Evolutionary conservation across 2,797 vertebrate genomes (phyloP).

Genomic region (Lemur catta): DNA sequence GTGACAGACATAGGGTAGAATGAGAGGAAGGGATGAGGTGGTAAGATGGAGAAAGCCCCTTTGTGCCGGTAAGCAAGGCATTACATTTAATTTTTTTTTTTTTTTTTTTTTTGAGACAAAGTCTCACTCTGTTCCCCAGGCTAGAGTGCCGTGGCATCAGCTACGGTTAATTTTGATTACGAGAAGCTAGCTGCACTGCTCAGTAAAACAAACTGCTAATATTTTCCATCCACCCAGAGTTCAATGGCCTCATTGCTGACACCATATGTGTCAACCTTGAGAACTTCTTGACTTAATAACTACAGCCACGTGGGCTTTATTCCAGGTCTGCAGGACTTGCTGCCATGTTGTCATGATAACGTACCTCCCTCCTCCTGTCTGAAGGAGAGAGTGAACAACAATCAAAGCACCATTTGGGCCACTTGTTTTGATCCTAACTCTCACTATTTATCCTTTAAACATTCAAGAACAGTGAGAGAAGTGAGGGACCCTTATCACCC

Average conservation of each 20-base stretch:
- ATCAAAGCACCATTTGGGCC: background rate
- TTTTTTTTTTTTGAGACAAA: too few relatives aligned
- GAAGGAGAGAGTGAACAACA: background rate
- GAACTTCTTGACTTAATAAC: background rate
- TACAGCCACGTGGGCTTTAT: background rate
- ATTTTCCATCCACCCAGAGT: background rate
- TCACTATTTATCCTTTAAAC: background rate
- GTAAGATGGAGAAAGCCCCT: background rate
- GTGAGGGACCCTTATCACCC: rapidly evolving
- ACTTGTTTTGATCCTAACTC: background rate
- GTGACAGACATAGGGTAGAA: background rate
- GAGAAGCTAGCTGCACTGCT: background rate
- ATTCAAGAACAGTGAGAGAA: background rate
- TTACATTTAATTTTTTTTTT: background rate
- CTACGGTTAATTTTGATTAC: background rate
- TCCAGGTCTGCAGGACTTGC: background rate
- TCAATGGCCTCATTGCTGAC: background rate
- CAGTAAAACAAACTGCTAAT: background rate
- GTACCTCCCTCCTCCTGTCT: background rate
- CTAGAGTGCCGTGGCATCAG: too few relatives aligned
- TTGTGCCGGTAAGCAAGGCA: background rate
- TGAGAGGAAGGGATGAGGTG: background rate
- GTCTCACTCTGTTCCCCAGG: too few relatives aligned
- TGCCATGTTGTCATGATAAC: background rate
- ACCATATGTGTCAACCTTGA: background rate